phyloP scores from a whole-genome alignment of 2,113 vertebrate genomes.

The Dipodomys stephensi region DNA sequence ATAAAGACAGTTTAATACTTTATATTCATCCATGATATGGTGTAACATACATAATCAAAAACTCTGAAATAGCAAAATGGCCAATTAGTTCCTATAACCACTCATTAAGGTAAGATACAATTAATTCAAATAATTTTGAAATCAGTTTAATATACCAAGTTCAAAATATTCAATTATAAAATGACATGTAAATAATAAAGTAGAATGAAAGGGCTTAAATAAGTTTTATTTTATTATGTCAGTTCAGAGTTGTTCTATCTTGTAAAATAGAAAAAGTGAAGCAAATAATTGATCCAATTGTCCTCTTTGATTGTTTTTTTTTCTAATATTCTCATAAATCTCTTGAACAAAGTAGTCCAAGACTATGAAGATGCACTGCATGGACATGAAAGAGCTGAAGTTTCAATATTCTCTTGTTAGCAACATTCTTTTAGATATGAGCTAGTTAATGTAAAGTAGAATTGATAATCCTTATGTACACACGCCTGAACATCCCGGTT shows the following conservation, averaged over 20 bases:
- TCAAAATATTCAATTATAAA: conserved; percentile 16
- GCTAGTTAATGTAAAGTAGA: background rate
- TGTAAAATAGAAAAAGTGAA: background rate
- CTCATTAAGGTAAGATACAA: background rate
- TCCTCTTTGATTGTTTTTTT: background rate
- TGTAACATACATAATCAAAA: background rate
- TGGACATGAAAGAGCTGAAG: background rate
- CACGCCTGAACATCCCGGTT: background rate
- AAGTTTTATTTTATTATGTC: background rate
- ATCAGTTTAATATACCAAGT: background rate
- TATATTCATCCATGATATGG: background rate
- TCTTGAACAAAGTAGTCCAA: background rate
- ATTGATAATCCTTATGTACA: background rate
- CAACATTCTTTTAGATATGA: background rate
- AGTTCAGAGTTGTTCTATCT: background rate
- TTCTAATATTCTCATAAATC: background rate
- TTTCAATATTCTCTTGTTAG: background rate
- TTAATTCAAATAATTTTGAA: conserved; percentile 19
- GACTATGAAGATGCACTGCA: background rate
- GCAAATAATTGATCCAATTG: background rate
- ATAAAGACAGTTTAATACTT: background rate
- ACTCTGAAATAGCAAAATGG: background rate
- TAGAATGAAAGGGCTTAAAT: background rate
- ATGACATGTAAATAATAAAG: background rate
- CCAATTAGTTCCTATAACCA: background rate